phyloP scores from a whole-genome alignment of 2,888 invertebrate genomes.

The Ophion slaviceki region DNA sequence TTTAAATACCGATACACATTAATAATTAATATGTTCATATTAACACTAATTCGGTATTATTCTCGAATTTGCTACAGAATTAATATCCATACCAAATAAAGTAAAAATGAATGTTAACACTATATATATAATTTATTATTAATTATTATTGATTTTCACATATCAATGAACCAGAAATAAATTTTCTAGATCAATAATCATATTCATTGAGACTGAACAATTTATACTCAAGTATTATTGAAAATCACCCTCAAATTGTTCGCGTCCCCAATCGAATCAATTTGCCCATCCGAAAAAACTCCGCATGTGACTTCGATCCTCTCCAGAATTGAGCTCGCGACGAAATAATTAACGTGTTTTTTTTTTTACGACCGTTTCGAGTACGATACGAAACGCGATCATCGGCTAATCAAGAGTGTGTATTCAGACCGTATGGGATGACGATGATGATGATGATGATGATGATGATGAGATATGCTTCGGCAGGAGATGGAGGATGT shows the following conservation, averaged over 20 bases:
- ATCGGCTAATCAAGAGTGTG: slow-evolving; percentile 10
- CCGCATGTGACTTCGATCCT: background rate
- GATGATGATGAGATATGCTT: slow-evolving; percentile 56
- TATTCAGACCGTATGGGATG: slow-evolving; percentile 8
- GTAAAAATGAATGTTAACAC: background rate
- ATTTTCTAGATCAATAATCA: background rate
- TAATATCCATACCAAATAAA: background rate
- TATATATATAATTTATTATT: background rate
- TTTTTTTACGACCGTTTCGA: slow-evolving; percentile 12
- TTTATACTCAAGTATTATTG: background rate
- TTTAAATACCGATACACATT: background rate
- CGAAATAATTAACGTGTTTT: slow-evolving; percentile 9
- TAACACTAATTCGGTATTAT: background rate
- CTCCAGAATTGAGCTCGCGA: background rate
- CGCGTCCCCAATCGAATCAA: background rate
- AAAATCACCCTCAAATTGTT: background rate
- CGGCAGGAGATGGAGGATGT: slow-evolving; percentile 78
- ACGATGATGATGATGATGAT: slow-evolving; percentile 41
- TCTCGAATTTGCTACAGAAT: background rate
- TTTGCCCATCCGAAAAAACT: background rate
- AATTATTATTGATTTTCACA: background rate
- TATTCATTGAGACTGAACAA: background rate
- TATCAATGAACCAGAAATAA: background rate
- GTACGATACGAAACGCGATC: background rate
- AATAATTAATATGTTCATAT: background rate